phyloP scores from a whole-genome alignment of 2,113 vertebrate species.

The Gracilinanus agilis region DNA sequence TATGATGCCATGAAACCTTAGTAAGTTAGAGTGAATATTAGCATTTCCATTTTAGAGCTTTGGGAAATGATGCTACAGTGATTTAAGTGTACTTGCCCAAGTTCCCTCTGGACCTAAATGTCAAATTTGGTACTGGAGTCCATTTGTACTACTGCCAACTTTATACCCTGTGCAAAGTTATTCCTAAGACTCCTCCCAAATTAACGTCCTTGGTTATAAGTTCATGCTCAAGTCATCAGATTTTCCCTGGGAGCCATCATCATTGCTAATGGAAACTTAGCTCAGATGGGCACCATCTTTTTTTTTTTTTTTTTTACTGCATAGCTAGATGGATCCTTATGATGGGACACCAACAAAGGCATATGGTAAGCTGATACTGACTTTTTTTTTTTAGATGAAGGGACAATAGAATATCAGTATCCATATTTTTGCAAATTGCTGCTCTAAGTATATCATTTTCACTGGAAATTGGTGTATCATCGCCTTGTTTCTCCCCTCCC shows the following conservation, averaged over 20 bases:
- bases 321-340: neutral
- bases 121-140: neutral
- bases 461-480: neutral
- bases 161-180: neutral
- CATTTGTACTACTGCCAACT: neutral
- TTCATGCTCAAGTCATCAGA: neutral
- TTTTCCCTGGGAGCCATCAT: neutral
- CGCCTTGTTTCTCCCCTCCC: neutral
- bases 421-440: neutral
- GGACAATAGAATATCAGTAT: neutral
- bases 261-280: neutral
- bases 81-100: neutral
- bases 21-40: neutral
- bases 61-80: neutral
- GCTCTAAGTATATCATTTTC: neutral
- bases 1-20: neutral
- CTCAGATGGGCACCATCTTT: neutral
- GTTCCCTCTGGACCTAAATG: neutral
- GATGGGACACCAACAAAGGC: neutral
- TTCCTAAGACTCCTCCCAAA: neutral
- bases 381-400: neutral
- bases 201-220: neutral
- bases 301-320: no score
- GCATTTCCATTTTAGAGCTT: neutral
- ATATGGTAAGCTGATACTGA: neutral